Percentiles rank a stretch among this genome's conserved stretches.
These are phyloP conservation scores for Tamias sibiricus DNA, from an alignment of 2,113 vertebrate species.

Conservation along the genomic window DNA sequence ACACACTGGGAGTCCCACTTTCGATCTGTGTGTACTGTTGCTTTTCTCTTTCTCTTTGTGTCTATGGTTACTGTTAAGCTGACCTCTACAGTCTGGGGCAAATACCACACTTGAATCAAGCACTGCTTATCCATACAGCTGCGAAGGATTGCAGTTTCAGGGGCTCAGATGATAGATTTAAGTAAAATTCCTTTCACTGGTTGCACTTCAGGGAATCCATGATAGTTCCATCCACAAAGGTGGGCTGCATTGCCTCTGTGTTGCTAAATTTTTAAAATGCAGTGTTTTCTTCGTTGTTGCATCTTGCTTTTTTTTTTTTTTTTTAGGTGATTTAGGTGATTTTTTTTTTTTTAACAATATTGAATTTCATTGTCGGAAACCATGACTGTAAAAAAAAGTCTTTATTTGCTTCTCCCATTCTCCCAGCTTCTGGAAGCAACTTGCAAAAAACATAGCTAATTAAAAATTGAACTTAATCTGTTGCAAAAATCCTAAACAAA, in stretches of 20 bases:
- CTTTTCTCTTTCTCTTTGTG: background rate
- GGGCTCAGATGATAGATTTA: background rate
- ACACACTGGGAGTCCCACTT: background rate
- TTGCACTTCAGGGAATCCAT: background rate
- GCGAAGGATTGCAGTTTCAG: conserved; percentile 19
- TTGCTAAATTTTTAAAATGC: background rate
- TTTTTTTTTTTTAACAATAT: background rate
- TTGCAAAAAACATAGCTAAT: conserved; percentile 45
- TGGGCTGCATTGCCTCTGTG: background rate
- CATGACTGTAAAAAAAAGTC: background rate
- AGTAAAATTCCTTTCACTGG: background rate
- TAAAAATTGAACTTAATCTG: conserved; percentile 36
- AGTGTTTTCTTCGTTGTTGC: background rate
- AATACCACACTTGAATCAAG: conserved; percentile 66
- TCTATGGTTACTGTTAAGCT: conserved; percentile 55
- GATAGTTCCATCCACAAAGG: background rate
- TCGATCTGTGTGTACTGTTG: background rate
- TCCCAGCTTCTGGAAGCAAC: conserved; percentile 15
- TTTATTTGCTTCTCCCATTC: background rate
- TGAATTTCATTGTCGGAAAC: background rate
- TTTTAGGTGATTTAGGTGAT: background rate
- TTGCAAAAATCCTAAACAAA: background rate
- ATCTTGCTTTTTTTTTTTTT: background rate
- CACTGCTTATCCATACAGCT: conserved; percentile 69
- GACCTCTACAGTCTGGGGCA: conserved; percentile 76